phyloP scores from a whole-genome alignment of 2,113 vertebrate genomes.

The Atherinomorus stipes region DNA sequence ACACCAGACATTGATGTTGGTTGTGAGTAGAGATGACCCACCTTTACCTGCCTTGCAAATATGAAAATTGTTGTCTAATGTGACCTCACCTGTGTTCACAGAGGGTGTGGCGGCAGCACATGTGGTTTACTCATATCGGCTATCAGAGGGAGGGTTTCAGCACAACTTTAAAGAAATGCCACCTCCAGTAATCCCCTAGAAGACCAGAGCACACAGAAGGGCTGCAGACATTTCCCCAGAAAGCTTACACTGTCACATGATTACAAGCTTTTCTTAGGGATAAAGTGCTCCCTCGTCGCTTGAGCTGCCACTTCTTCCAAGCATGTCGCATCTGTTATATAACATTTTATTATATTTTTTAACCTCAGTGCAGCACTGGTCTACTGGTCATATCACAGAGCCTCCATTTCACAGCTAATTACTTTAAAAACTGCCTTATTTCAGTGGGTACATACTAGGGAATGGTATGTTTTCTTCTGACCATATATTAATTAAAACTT shows the following conservation, averaged over 20 bases:
- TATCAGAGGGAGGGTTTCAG: conserved; percentile 47
- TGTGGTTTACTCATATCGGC: conserved; percentile 59
- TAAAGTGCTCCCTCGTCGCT: conserved; percentile 18
- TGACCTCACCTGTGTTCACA: conserved; percentile 51
- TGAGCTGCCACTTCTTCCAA: no score
- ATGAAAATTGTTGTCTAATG: conserved; percentile 28
- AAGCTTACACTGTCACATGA: conserved; percentile 70
- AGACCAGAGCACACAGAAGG: conserved; percentile 29
- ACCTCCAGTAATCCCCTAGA: conserved; percentile 59
- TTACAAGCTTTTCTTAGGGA: conserved; percentile 45
- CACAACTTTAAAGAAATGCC: conserved; percentile 47
- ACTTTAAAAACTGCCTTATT: no score
- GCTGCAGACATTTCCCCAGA: conserved; percentile 41
- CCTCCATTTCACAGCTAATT: no score
- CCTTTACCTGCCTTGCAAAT: conserved; percentile 23
- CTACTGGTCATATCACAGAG: no score
- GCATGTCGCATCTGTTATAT: no score
- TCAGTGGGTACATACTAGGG: no score
- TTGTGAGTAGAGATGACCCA: conserved; percentile 40
- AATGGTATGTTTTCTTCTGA: no score
- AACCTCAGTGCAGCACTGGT: no score
- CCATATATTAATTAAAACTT: no score
- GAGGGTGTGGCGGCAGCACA: conserved; percentile 59
- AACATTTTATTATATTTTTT: no score
- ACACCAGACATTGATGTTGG: conserved; percentile 22